These are phyloP conservation scores for Corythornis cristatus DNA, from an alignment of 2,113 vertebrate genomes.

Conservation along the genomic window DNA sequence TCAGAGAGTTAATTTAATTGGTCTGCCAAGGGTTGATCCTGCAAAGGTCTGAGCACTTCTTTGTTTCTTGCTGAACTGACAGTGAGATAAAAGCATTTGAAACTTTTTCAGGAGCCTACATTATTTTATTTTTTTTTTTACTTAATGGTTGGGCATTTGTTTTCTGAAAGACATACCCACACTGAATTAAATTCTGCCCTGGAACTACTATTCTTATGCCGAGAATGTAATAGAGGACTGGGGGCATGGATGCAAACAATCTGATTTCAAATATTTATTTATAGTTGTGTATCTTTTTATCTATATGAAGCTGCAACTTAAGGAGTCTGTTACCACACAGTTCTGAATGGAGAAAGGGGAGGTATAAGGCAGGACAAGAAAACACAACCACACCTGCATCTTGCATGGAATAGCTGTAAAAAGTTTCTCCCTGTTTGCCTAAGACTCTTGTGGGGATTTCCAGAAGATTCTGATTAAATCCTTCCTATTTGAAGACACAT, in stretches of 20 bases:
- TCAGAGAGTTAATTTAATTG: not conserved
- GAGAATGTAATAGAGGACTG: not conserved
- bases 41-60: not conserved
- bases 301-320: rapidly evolving
- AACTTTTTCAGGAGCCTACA: not conserved
- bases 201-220: not conserved
- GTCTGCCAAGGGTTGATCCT: not conserved
- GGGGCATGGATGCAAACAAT: not conserved
- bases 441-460: not conserved
- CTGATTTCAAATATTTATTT: not conserved
- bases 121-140: not conserved
- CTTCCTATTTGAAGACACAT: rapidly evolving
- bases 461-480: not conserved
- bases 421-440: not conserved
- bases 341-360: not conserved
- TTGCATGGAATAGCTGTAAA: not conserved
- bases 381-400: not conserved
- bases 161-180: not conserved
- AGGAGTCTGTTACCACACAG: rapidly evolving
- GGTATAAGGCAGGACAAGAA: not conserved
- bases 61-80: not conserved
- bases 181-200: not conserved
- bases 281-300: not conserved
- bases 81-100: not conserved
- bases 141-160: not conserved